Evolutionary conservation across 2,797 vertebrate genomes (phyloP), one percentile per base, ranked within the genome.

Genomic region (Gadopsis bispinosus): DNA sequence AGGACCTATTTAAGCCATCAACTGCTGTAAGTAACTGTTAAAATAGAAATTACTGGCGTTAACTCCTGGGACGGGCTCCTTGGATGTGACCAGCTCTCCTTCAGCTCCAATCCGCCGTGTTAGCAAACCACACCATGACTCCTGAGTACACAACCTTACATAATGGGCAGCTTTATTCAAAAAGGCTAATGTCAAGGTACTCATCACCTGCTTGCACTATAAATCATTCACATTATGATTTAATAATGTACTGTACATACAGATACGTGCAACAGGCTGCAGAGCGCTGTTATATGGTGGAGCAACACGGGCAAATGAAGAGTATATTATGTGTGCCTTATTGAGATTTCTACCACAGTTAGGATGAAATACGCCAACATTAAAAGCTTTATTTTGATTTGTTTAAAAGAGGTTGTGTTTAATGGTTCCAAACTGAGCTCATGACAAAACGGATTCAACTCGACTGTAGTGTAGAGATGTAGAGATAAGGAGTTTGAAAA

Each of bases 251-350:
- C 61, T 83, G 83, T 79, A 61, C 17, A 80, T 81, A 83, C 63
- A 66, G 72, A 69, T 45, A 55, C 17, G 55, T 68, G 51, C 59
- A 58, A 58, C 75, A 48, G 62, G 53, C 76, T 64, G 61, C 64
- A 35, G 69, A 65, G 69, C 50, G 51, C 70, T 63, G 79, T 81
- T 58, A 26, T 50, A 59, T 19, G 62, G 63, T 19, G 26, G 26
- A 60, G 76, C 35, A 39, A 74, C 48, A 41, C 4, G 4, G 48
- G 50, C 69, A 41, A 39, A 47, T 37, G 47, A 10, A 55, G 63
- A 59, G 76, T 22, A 80, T 53, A 33, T 68, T 60, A 84, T 61
- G 90, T 78, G 93, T 94, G 93, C 92, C 93, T 93, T 94, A 92
- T 58, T 81, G 77, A 89, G 81, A 89, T 92, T 92, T 91, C 82